A percentile compares a stretch with the other conserved stretches of the same genome.
phyloP scores from a whole-genome alignment of 1,140 invertebrate species.

The Platorchestia sp. region DNA sequence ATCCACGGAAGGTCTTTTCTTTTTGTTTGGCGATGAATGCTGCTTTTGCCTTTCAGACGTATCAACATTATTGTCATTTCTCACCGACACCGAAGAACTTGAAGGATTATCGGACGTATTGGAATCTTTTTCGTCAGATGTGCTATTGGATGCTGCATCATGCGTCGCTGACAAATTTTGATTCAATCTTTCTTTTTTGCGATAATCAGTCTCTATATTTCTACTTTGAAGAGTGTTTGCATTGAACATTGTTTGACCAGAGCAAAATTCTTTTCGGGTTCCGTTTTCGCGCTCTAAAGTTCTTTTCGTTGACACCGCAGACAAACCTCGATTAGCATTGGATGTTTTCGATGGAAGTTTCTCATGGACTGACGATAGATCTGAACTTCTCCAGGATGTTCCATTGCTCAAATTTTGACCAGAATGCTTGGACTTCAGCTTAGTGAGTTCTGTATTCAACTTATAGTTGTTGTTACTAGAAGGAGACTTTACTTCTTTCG shows the following conservation, averaged over 20 bases:
- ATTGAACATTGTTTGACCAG: neutral
- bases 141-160: neutral
- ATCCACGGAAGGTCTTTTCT: neutral
- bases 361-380: neutral
- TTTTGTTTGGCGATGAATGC: neutral
- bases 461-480: neutral
- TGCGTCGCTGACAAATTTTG: neutral
- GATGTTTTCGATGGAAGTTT: neutral
- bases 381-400: neutral
- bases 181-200: neutral
- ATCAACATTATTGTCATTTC: neutral
- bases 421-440: neutral
- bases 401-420: neutral
- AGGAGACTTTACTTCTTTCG: neutral
- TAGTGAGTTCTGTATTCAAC: conserved; percentile 2
- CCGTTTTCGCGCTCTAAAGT: neutral
- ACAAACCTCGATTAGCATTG: neutral
- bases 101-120: neutral
- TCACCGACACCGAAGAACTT: neutral
- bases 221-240: neutral
- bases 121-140: neutral
- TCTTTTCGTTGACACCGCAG: neutral
- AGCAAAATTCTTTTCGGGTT: neutral
- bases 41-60: neutral
- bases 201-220: neutral